Percentiles rank a stretch among this genome's conserved stretches.
Conservation (phyloP, 2,797 vertebrate species). For the Scomberomorus guttatus region DNA sequence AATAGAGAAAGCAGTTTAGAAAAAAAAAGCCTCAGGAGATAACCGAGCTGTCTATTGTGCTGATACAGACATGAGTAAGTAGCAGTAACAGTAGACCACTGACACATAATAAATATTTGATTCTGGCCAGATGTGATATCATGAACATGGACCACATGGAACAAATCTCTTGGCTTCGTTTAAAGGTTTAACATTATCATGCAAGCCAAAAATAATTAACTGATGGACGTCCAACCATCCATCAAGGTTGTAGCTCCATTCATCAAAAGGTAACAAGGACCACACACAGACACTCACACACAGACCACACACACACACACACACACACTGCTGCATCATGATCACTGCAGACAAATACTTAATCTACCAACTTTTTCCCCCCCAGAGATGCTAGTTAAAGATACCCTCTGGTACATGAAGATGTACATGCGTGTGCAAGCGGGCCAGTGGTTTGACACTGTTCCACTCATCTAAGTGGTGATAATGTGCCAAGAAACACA, state of each 20-base stretch:
- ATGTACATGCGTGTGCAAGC: too few relatives aligned
- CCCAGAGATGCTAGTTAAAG: too few relatives aligned
- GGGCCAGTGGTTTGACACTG: background rate
- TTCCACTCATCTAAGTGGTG: background rate
- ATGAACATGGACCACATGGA: constrained; percentile 16
- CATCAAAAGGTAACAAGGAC: constrained; percentile 45
- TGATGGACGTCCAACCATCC: constrained; percentile 65
- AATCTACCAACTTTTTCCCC: too few relatives aligned
- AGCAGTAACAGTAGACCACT: too few relatives aligned
- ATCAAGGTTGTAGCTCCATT: constrained; percentile 55
- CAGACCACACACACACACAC: constrained; percentile 12
- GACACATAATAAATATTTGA: too few relatives aligned
- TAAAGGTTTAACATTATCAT: constrained; percentile 44
- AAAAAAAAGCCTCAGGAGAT: constrained; percentile 5
- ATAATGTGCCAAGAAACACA: background rate
- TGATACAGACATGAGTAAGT: constrained; percentile 10
- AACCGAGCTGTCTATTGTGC: background rate
- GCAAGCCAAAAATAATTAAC: constrained; percentile 67
- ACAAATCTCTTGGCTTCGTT: constrained; percentile 12
- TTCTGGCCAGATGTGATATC: too few relatives aligned
- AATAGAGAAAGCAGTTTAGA: constrained; percentile 1
- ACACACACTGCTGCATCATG: constrained; percentile 8
- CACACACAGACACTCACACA: constrained; percentile 16
- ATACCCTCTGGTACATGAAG: background rate
- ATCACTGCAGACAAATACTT: background rate